A percentile compares a stretch with the other conserved stretches of the same genome.
Conservation (phyloP, 2,113 vertebrate species). For the Otus sunia region DNA sequence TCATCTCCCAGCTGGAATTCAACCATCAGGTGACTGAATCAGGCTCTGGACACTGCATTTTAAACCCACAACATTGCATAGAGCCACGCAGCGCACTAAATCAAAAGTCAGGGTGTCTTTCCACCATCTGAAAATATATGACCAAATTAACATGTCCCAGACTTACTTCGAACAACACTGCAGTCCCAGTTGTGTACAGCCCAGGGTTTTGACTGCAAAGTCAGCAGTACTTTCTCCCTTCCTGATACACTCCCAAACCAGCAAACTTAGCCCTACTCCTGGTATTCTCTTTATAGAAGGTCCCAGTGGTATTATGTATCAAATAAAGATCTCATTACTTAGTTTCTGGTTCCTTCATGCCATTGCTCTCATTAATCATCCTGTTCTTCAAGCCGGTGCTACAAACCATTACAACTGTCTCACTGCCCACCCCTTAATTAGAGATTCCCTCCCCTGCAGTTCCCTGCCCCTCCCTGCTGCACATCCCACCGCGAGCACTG, state of each 20-base stretch:
- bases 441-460: background rate
- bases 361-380: conserved; percentile 51
- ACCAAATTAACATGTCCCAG: conserved; percentile 21
- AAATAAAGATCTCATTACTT: conserved; percentile 65
- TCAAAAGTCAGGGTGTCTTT: conserved; percentile 3
- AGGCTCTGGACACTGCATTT: conserved; percentile 10
- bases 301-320: conserved; percentile 53
- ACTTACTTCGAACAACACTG: background rate
- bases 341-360: conserved; percentile 14
- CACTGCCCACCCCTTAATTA: rapidly evolving
- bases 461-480: background rate
- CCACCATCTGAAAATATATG: conserved; percentile 11
- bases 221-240: conserved; percentile 36
- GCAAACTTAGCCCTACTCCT: background rate
- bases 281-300: conserved; percentile 42
- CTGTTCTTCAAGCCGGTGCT: background rate
- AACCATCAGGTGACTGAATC: background rate
- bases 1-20: conserved; percentile 11
- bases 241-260: background rate
- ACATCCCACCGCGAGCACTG: rapidly evolving
- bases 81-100: background rate
- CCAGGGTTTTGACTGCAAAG: background rate
- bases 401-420: background rate
- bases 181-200: background rate
- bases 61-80: background rate